A percentile compares a stretch with the other conserved stretches of the same genome.
Conservation (phyloP, 2,888 invertebrate genomes). For the Bedellia somnulentella region DNA sequence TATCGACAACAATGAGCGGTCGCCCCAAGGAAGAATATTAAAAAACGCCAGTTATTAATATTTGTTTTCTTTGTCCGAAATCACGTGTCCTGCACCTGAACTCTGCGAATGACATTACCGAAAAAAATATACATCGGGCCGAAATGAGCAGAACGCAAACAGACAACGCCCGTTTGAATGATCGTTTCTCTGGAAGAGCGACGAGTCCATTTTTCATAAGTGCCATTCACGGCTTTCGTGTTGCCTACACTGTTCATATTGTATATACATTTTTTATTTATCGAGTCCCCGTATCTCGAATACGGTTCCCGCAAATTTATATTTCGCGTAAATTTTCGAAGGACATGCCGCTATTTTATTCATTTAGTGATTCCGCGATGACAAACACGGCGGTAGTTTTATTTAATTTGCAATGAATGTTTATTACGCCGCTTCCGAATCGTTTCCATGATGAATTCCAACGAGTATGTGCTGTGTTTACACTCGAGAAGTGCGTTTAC, state of each 20-base stretch:
- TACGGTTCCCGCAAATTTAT: slow-evolving; percentile 53
- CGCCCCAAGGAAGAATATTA: slow-evolving; percentile 37
- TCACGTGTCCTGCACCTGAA: slow-evolving; percentile 60
- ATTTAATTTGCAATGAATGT: slow-evolving; percentile 60
- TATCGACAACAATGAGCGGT: slow-evolving; percentile 57
- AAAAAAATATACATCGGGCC: slow-evolving; percentile 29
- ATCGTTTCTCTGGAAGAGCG: slow-evolving; percentile 60
- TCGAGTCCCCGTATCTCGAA: too few species aligned
- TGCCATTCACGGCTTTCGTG: slow-evolving; percentile 59
- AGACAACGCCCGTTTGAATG: slow-evolving; percentile 61
- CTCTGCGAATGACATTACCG: slow-evolving; percentile 51
- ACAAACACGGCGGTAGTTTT: slow-evolving; percentile 55
- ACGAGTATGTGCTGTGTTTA: slow-evolving; percentile 13
- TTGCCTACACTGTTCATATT: slow-evolving; percentile 25
- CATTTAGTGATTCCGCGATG: slow-evolving; percentile 55
- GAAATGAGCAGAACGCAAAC: slow-evolving; percentile 57
- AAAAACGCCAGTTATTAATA: slow-evolving; percentile 60
- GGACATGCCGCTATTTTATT: slow-evolving; percentile 54
- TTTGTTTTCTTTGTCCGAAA: slow-evolving; percentile 49
- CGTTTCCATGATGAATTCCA: slow-evolving; percentile 29
- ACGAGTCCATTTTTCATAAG: slow-evolving; percentile 62
- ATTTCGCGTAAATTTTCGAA: slow-evolving; percentile 52
- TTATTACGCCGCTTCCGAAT: slow-evolving; percentile 51
- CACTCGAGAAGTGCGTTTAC: too few species aligned
- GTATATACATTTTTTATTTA: slow-evolving; percentile 54